phyloP scores from a whole-genome alignment of 2,888 invertebrate genomes.

The Ceratothoa steindachneri region DNA sequence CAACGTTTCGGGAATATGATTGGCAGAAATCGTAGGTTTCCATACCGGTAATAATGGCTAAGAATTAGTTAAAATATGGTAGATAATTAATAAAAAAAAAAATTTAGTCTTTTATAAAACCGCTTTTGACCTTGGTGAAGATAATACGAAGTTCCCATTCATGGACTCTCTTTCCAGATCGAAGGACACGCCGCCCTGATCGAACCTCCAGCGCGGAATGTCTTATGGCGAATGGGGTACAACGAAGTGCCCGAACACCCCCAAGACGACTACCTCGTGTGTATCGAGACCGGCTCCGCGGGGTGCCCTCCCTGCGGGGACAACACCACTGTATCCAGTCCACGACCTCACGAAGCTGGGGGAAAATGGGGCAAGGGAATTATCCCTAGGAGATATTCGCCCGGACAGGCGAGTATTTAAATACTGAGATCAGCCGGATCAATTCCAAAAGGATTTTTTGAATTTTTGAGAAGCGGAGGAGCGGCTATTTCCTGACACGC shows the following conservation, averaged over 20 bases:
- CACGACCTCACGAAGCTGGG: slow-evolving; percentile 83
- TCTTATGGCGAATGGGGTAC: slow-evolving; percentile 38
- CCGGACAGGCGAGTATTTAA: slow-evolving; percentile 71
- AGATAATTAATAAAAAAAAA: too few relatives aligned
- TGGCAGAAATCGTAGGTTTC: too few relatives aligned
- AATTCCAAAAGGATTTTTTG: too few relatives aligned
- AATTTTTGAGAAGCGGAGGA: too few relatives aligned
- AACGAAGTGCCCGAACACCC: slow-evolving; percentile 22
- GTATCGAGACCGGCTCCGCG: slow-evolving; percentile 9
- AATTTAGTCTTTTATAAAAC: too few relatives aligned
- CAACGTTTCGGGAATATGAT: too few relatives aligned
- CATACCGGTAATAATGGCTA: too few relatives aligned
- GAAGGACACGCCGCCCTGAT: slow-evolving; percentile 26
- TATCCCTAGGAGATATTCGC: slow-evolving; percentile 72
- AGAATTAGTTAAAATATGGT: too few relatives aligned
- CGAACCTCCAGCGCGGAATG: slow-evolving; percentile 44
- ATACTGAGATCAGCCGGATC: too few relatives aligned
- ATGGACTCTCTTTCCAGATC: slow-evolving; percentile 16
- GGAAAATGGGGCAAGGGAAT: slow-evolving; percentile 81
- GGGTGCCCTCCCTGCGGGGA: slow-evolving; percentile 67
- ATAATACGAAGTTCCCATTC: too few relatives aligned
- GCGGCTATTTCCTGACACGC: too few relatives aligned
- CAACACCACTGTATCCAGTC: slow-evolving; percentile 66
- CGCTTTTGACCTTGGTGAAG: too few relatives aligned
- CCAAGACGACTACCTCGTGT: slow-evolving; percentile 43